Evolutionary conservation across 2,888 invertebrate species (phyloP).

Genomic region (Lycia hirtaria): DNA sequence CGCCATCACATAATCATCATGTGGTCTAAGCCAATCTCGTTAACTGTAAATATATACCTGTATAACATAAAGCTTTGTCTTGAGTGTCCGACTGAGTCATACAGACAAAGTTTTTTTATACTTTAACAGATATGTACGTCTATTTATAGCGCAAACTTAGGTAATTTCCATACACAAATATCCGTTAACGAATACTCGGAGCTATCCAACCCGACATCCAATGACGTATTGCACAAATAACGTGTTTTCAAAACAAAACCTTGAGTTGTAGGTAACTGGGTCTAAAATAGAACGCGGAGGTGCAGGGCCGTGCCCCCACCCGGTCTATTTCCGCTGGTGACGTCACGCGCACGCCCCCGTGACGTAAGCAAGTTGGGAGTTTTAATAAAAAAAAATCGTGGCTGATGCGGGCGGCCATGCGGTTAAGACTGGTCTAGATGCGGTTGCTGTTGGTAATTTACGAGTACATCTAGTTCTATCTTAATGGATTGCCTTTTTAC

Average conservation of each 20-base stretch:
- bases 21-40: too few relatives aligned
- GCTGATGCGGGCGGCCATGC: conserved; percentile 48
- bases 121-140: not conserved
- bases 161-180: conserved; percentile 31
- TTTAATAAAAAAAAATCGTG: conserved; percentile 53
- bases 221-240: conserved; percentile 37
- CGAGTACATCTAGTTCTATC: conserved; percentile 39
- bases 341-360: conserved; percentile 63
- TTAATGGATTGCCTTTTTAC: conserved; percentile 31
- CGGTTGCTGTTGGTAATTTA: conserved; percentile 45
- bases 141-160: conserved; percentile 6
- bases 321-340: conserved; percentile 66
- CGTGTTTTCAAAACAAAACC: conserved; percentile 40
- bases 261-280: conserved; percentile 36
- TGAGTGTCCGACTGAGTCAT: not conserved
- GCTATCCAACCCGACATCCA: conserved; percentile 36
- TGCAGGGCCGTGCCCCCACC: conserved; percentile 39
- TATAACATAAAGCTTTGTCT: too few relatives aligned
- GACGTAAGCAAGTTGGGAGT: conserved; percentile 60
- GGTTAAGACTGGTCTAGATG: conserved; percentile 44
- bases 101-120: not conserved
- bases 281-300: conserved; percentile 39
- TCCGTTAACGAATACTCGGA: conserved; percentile 38
- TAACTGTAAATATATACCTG: too few relatives aligned
- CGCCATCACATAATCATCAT: too few relatives aligned